These are phyloP conservation scores for Aphaenogaster floridana DNA, from an alignment of 1,140 invertebrate species.

Conservation along the genomic window DNA sequence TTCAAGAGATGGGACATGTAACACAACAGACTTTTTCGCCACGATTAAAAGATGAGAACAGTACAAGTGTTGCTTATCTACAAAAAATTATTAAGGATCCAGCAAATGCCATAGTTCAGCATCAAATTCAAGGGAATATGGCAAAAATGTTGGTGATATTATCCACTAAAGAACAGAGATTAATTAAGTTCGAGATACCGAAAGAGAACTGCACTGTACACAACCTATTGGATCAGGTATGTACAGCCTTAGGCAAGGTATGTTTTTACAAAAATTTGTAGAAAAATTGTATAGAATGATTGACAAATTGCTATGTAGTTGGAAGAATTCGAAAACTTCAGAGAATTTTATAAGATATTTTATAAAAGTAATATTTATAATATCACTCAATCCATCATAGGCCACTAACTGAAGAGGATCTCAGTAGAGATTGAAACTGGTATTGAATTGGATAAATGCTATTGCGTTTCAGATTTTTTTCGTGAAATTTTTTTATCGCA, in stretches of 20 bases:
- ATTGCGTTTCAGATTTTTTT: no score
- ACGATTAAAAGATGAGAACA: slow-evolving; percentile 73
- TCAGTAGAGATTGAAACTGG: no score
- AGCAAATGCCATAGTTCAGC: slow-evolving; percentile 81
- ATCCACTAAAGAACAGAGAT: no score
- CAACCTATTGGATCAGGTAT: no score
- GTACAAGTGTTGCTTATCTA: slow-evolving; percentile 79
- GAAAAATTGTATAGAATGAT: slow-evolving; percentile 2
- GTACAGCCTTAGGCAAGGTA: no score
- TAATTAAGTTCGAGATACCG: no score
- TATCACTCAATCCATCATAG: no score
- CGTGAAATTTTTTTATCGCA: no score
- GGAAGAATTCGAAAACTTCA: not conserved
- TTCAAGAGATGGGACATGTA: slow-evolving; percentile 60
- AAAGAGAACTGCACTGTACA: no score
- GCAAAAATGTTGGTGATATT: no score
- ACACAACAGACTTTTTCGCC: slow-evolving; percentile 66
- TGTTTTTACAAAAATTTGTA: slow-evolving; percentile 48
- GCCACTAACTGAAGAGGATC: no score
- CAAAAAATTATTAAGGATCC: slow-evolving; percentile 83
- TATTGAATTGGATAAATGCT: no score
- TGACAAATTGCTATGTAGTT: not conserved
- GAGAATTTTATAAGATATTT: slow-evolving; percentile 5
- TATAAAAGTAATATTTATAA: not conserved
- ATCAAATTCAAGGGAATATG: slow-evolving; percentile 86